Conservation (phyloP, 2,113 vertebrate species). For the Psophia crepitans region DNA sequence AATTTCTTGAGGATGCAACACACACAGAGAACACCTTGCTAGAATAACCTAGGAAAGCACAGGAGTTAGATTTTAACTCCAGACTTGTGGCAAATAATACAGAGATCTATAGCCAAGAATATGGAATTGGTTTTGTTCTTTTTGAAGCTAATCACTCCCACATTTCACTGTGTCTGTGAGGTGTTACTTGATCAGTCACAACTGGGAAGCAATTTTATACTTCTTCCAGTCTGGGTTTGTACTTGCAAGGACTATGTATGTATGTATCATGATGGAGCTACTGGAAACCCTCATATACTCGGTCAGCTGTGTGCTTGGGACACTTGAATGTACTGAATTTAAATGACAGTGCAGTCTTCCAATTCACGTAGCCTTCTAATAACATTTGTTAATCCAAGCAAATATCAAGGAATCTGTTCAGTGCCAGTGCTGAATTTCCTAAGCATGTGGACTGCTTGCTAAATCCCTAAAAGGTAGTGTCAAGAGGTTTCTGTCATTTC, state of each 20-base stretch:
- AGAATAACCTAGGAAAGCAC: not conserved
- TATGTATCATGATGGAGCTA: not conserved
- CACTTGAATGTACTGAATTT: constrained; percentile 13
- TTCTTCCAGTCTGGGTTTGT: not conserved
- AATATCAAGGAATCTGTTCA: constrained; percentile 29
- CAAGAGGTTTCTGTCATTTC: not conserved
- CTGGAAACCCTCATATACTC: not conserved
- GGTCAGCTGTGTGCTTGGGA: not conserved
- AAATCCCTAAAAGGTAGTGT: not conserved
- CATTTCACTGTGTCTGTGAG: not conserved
- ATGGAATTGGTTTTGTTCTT: not conserved
- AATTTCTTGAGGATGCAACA: not conserved
- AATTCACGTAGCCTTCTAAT: constrained; percentile 26
- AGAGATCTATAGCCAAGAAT: not conserved
- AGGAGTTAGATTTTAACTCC: not conserved
- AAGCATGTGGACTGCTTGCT: not conserved
- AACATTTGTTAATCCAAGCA: constrained; percentile 46
- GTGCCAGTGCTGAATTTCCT: not conserved
- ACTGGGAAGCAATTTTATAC: not conserved
- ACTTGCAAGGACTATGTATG: not conserved
- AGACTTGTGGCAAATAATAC: not conserved
- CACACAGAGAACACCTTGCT: not conserved
- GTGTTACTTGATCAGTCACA: not conserved
- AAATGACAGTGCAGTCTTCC: constrained; percentile 26
- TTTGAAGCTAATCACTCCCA: not conserved